Base-by-base conservation (phyloP, 1,140 invertebrate genomes). In the Zaprionus africanus region DNA sequence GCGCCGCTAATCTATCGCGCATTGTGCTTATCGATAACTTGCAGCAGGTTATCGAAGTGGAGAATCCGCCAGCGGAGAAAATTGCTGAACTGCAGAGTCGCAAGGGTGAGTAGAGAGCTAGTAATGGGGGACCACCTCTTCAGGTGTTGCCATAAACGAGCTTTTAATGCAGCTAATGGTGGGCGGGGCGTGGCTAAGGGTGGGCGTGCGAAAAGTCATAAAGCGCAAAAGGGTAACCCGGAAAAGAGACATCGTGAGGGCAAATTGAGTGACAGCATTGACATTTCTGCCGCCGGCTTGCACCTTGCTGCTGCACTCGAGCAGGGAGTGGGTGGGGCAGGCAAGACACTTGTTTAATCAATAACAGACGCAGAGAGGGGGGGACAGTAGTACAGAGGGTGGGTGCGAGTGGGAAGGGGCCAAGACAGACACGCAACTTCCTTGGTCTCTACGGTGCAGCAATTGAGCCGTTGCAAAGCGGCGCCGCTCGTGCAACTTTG, bases 1-100 rank as follows among this genome's bases (percentile, higher is more conserved):
- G 86, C 17, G 74, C 86, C 1, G 94, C 95, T 24, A 94, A 94
- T 46, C 95, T 96, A 51, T 92, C 94, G 9, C 97, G 94, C 73
- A 93, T 95, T 7, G 92, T 97, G 2, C 91, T 96, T 11, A 97
- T 97, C 79, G 94, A 95, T 13, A 95, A 97, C 92, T 79, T 97
- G 24, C 96, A 97, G 88, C 94, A 94, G 75, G 95, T 95, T 7
- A 97, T 97, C 34, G 94, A 97, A 76, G 94, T 95, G 71, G 96
- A 97, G 93, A 97, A 97, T 93, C 96, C 96, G 26, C 93, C 94
- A 1, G 92, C 95, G 2, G 94, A 95, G 9, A 94, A 95, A 81
- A 94, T 95, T 59, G 94, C 96, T 86, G 92, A 94, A 13, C 93
- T 96, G 13, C 94, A 96, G 79, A 95, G 96, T 71, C 94, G 96